phyloP scores from a whole-genome alignment of 35 echinoderm and acorn worm genomes.

The Anneissia japonica region DNA sequence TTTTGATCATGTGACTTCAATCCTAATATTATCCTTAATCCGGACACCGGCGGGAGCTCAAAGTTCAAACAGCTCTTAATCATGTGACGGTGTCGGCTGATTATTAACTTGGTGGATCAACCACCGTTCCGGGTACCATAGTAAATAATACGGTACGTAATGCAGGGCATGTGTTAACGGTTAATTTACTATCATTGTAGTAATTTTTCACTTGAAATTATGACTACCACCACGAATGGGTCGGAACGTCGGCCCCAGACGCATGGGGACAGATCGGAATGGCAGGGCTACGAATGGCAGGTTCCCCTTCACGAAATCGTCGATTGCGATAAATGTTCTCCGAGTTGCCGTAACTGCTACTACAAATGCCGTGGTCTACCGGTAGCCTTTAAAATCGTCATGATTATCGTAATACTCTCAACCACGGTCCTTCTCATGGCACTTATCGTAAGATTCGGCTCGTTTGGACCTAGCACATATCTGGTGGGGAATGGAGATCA shows the following conservation, averaged over 20 bases:
- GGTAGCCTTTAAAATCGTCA: background rate
- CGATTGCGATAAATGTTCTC: constrained; percentile 15
- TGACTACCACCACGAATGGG: too few species aligned
- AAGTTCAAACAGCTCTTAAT: too few species aligned
- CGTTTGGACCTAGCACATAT: background rate
- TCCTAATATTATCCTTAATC: too few species aligned
- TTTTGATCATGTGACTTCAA: too few species aligned
- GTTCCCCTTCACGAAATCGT: constrained; percentile 2
- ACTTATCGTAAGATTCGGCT: background rate
- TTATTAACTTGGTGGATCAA: too few species aligned
- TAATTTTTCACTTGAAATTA: too few species aligned
- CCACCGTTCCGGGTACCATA: too few species aligned
- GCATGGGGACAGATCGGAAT: background rate
- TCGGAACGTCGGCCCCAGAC: background rate
- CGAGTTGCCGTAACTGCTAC: background rate
- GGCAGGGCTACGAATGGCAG: constrained; percentile 1
- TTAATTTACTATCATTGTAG: too few species aligned
- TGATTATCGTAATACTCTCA: background rate
- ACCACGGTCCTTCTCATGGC: background rate
- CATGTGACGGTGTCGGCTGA: too few species aligned
- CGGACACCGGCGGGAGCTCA: too few species aligned
- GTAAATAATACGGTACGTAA: too few species aligned
- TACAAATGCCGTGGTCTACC: background rate
- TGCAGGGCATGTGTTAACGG: too few species aligned
- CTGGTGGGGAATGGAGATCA: background rate